A percentile compares a stretch with the other conserved stretches of the same genome.
These are phyloP conservation scores for Macroteleia sp. DNA, from an alignment of 2,888 invertebrate genomes.

Conservation along the genomic window DNA sequence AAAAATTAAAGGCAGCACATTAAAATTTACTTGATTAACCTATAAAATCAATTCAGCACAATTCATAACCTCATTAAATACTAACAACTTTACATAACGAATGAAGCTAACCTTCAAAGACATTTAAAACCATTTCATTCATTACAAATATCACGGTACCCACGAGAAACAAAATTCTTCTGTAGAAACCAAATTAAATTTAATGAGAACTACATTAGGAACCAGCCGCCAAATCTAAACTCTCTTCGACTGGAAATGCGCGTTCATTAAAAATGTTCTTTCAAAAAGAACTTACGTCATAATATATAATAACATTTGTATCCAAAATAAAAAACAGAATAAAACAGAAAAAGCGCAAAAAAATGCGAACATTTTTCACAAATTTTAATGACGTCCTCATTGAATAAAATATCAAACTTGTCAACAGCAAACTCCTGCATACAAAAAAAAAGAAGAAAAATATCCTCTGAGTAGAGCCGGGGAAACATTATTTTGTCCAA, in stretches of 20 bases:
- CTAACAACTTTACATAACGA: too few relatives aligned
- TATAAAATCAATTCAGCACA: too few relatives aligned
- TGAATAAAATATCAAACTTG: constrained; percentile 22
- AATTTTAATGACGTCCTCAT: constrained; percentile 39
- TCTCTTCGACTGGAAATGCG: not conserved
- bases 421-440: not conserved
- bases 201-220: constrained; percentile 27
- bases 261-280: constrained; percentile 41
- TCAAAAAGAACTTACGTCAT: not conserved
- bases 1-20: too few relatives aligned
- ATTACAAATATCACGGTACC: too few relatives aligned
- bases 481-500: constrained; percentile 31
- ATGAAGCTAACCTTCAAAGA: too few relatives aligned
- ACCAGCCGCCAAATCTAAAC: constrained; percentile 18
- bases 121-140: too few relatives aligned
- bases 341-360: not conserved
- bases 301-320: constrained; percentile 10
- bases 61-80: too few relatives aligned
- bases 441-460: not conserved
- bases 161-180: not conserved
- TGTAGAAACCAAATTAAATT: constrained; percentile 29
- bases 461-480: not conserved
- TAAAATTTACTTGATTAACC: too few relatives aligned
- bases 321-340: not conserved
- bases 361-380: not conserved